Percentiles rank a stretch among this genome's conserved stretches.
Evolutionary conservation across 30 jellyfish, hydroid and myxozoan species (phyloP).

Genomic region (Aurelia sp.): DNA sequence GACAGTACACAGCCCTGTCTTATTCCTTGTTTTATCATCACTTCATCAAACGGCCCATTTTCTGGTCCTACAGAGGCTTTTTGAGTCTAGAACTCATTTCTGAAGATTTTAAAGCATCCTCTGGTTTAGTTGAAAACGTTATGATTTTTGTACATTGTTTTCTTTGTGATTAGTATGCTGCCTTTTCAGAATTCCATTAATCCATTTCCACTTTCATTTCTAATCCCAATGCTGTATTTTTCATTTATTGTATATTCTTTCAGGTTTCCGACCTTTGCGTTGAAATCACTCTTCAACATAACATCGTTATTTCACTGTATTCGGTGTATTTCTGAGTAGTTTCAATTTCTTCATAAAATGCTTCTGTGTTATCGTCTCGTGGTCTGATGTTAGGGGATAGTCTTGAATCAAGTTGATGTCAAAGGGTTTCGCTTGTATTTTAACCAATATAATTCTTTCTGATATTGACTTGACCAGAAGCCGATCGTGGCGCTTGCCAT

Average conservation of each 20-base stretch:
- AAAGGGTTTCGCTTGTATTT: slow-evolving; percentile 7
- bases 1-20: slow-evolving; percentile 28
- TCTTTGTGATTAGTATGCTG: too few species aligned
- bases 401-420: slow-evolving; percentile 5
- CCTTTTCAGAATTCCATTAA: too few species aligned
- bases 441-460: slow-evolving; percentile 1
- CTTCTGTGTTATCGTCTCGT: slow-evolving; percentile 24
- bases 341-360: slow-evolving; percentile 30
- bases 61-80: slow-evolving; percentile 18
- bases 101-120: slow-evolving; percentile 5
- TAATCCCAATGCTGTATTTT: too few species aligned
- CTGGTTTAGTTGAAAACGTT: not conserved
- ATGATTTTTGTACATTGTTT: too few species aligned
- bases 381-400: slow-evolving; percentile 52
- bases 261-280: slow-evolving; percentile 31
- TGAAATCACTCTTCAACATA: slow-evolving; percentile 53
- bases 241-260: slow-evolving; percentile 24
- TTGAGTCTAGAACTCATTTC: not conserved
- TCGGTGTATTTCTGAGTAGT: slow-evolving; percentile 1
- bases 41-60: slow-evolving; percentile 6
- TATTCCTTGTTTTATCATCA: slow-evolving; percentile 32
- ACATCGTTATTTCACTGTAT: slow-evolving; percentile 16
- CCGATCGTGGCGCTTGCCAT: slow-evolving; percentile 12
- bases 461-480: slow-evolving; percentile 27
- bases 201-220: too few species aligned